Evolutionary conservation across 2,113 vertebrate species (phyloP).

Genomic region (Actinemys pallida): DNA sequence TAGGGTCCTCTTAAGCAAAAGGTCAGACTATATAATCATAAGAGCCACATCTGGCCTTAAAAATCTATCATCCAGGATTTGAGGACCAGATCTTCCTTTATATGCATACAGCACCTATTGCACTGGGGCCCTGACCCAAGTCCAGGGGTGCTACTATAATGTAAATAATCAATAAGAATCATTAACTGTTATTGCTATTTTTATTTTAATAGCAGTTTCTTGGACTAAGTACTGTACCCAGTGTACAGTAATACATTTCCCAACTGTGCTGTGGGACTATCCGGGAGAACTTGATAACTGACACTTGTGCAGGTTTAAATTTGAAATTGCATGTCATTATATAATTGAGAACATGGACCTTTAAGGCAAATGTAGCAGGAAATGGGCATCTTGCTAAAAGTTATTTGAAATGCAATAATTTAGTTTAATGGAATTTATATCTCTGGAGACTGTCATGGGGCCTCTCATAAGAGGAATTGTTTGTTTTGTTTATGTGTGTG

Average conservation of each 20-base stretch:
- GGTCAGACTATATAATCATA: neutral
- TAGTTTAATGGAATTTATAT: constrained; percentile 72
- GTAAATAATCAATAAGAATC: constrained; percentile 44
- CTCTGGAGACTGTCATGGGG: constrained; percentile 65
- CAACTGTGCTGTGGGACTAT: constrained; percentile 75
- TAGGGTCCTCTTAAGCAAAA: neutral
- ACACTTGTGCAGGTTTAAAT: constrained; percentile 79
- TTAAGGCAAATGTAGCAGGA: constrained; percentile 76
- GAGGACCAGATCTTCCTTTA: neutral
- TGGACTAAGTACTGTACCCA: constrained; percentile 65
- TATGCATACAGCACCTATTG: neutral
- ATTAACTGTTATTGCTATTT: constrained; percentile 66
- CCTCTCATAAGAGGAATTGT: constrained; percentile 38
- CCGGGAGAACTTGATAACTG: constrained; percentile 68
- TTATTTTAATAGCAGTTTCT: constrained; percentile 71
- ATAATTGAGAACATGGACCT: constrained; percentile 78
- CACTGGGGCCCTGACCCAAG: neutral
- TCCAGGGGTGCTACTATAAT: neutral
- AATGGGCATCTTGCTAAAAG: constrained; percentile 78
- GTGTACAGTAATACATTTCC: constrained; percentile 58
- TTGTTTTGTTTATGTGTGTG: neutral
- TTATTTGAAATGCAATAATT: constrained; percentile 76
- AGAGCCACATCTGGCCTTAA: neutral
- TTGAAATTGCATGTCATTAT: constrained; percentile 83
- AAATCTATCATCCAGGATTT: neutral